Conservation (phyloP, 2,113 vertebrate species). For the Ailurus styani region DNA sequence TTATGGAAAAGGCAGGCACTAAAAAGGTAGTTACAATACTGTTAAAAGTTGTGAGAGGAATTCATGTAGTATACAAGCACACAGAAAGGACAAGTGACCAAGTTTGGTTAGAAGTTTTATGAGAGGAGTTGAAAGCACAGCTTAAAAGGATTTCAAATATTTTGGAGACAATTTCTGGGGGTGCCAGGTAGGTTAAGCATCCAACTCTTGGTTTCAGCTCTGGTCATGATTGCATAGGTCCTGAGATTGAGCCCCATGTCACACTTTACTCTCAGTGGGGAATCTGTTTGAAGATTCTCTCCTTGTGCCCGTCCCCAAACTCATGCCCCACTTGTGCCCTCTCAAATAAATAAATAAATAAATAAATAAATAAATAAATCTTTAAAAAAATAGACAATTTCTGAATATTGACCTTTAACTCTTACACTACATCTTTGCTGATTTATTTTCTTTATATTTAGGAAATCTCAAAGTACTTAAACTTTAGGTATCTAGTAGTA, state of each 20-base stretch:
- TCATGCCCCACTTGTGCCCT: not conserved
- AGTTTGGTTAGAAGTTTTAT: not conserved
- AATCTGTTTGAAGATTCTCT: not conserved
- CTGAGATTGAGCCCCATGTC: not conserved
- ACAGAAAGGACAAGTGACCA: not conserved
- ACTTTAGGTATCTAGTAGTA: not conserved
- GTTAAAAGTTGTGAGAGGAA: not conserved
- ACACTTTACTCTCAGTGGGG: not conserved
- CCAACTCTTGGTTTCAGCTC: not conserved
- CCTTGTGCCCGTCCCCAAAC: not conserved
- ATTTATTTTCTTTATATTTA: not conserved
- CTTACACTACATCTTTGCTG: not conserved
- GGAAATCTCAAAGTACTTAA: not conserved
- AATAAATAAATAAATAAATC: not conserved
- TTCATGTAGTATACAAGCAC: not conserved
- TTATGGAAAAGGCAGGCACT: not conserved
- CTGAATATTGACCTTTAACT: not conserved
- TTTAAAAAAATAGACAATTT: not conserved
- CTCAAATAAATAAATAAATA: not conserved
- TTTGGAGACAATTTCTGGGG: not conserved
- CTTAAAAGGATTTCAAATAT: not conserved
- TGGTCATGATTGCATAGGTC: not conserved
- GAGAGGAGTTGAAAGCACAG: not conserved
- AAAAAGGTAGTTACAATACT: too few species aligned
- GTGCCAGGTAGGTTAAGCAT: not conserved